These are phyloP conservation scores for Philhelius pedissequus DNA, from an alignment of 2,888 invertebrate genomes.

Conservation along the genomic window DNA sequence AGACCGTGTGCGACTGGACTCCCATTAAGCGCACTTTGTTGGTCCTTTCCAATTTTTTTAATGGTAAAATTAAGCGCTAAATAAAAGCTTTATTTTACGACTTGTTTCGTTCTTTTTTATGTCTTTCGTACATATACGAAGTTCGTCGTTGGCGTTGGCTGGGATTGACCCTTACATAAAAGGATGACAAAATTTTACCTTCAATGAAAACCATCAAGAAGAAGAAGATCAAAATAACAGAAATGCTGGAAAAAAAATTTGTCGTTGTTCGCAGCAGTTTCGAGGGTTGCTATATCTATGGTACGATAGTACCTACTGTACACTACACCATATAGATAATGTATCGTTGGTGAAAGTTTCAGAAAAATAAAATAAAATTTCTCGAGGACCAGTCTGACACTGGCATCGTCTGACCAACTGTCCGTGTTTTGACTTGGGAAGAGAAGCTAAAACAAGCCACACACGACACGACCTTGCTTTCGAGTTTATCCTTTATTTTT, in stretches of 20 bases:
- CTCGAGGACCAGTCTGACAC: background rate
- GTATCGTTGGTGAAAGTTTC: background rate
- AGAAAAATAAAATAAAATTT: constrained; percentile 32
- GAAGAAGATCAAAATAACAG: background rate
- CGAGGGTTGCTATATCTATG: too few relatives aligned
- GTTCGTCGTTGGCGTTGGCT: constrained; percentile 19
- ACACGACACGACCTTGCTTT: constrained; percentile 29
- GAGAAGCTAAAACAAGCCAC: constrained; percentile 8
- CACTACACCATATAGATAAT: too few relatives aligned
- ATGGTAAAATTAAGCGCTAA: constrained; percentile 70
- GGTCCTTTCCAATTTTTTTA: constrained; percentile 69
- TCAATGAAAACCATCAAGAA: constrained; percentile 19
- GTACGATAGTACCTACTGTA: too few relatives aligned
- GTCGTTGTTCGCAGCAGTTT: constrained; percentile 40
- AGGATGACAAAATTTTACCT: constrained; percentile 68
- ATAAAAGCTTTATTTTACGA: constrained; percentile 69
- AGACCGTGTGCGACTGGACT: constrained; percentile 47
- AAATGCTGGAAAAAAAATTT: constrained; percentile 18
- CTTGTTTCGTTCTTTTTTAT: constrained; percentile 61
- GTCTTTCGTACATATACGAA: constrained; percentile 46
- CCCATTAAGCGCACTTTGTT: constrained; percentile 63
- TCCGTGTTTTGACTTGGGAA: constrained; percentile 46
- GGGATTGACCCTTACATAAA: constrained; percentile 66
- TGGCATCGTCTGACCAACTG: background rate
- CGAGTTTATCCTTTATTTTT: background rate